phyloP scores from a whole-genome alignment of 2,113 vertebrate genomes.

The Pedionomus torquatus region DNA sequence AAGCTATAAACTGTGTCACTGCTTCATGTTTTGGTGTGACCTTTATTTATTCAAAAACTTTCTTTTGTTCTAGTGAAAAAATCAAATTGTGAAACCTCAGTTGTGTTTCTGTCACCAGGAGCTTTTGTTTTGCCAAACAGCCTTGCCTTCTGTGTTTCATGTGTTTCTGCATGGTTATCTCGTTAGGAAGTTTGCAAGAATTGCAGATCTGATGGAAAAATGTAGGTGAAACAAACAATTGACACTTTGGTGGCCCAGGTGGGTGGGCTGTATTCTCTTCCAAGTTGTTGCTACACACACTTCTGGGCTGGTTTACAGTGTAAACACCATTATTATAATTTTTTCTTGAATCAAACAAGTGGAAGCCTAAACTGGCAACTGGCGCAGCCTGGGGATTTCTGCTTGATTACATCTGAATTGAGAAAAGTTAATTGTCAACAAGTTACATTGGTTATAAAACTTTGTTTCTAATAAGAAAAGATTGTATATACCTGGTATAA shows the following conservation, averaged over 20 bases:
- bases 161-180: rapidly evolving
- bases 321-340: neutral
- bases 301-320: neutral
- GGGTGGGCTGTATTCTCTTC: neutral
- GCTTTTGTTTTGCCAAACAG: neutral
- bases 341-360: neutral
- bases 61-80: neutral
- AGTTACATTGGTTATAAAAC: neutral
- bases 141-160: neutral
- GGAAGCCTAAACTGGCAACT: neutral
- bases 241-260: neutral
- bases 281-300: neutral
- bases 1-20: neutral
- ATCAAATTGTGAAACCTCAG: neutral
- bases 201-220: neutral
- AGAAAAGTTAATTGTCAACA: neutral
- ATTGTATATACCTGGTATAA: neutral
- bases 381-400: neutral
- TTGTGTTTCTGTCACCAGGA: neutral
- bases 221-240: neutral
- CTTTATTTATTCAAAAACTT: neutral
- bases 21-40: neutral
- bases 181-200: neutral
- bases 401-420: neutral
- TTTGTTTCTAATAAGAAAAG: neutral